Percentiles rank a stretch among this genome's conserved stretches.
Conservation (phyloP, 1,140 invertebrate species). For the Caenorhabditis remanei region DNA sequence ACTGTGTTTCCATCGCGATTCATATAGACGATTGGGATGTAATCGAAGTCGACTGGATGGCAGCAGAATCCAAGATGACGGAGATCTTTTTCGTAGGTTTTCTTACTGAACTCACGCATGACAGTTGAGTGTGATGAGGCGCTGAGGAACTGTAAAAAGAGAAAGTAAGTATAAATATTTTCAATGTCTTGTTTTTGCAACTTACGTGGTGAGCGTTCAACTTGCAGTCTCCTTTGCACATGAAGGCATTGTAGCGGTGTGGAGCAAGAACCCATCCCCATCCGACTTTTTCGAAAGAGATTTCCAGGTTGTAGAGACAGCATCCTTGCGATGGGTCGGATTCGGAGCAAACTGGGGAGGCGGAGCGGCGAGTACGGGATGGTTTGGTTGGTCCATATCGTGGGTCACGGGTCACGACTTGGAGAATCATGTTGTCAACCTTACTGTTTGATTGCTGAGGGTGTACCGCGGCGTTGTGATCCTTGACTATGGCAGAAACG, state of each 20-base stretch:
- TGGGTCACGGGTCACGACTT: not conserved
- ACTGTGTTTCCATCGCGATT: not conserved
- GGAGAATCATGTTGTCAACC: not conserved
- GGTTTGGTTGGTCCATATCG: not conserved
- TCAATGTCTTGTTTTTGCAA: not conserved
- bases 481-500: not conserved
- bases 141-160: not conserved
- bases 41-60: constrained; percentile 43
- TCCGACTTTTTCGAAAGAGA: constrained; percentile 57
- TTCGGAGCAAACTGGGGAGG: not conserved
- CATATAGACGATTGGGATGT: constrained; percentile 33
- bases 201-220: not conserved
- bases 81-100: not conserved
- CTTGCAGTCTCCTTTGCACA: constrained; percentile 58
- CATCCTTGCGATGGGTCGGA: not conserved
- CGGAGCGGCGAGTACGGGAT: not conserved
- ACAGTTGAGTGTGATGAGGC: constrained; percentile 1
- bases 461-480: not conserved
- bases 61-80: constrained; percentile 17
- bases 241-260: constrained; percentile 51
- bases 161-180: not conserved
- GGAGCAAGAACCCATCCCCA: constrained; percentile 58
- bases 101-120: not conserved
- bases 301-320: constrained; percentile 56
- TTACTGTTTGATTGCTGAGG: not conserved